Evolutionary conservation across 1,140 invertebrate genomes (phyloP).

Genomic region (Microplitis demolitor): DNA sequence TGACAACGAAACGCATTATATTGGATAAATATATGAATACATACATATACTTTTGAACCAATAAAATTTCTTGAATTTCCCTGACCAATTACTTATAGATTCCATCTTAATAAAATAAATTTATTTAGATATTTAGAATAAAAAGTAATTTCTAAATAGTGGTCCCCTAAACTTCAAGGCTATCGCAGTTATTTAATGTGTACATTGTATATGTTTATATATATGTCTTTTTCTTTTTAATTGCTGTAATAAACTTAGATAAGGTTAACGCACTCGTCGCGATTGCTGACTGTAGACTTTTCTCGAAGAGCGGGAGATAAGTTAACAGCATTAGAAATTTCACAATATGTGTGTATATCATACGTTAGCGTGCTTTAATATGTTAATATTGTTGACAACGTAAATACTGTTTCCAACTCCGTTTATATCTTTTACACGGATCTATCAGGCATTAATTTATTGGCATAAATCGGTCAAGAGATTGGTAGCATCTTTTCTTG

Average conservation of each 20-base stretch:
- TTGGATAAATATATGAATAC: too few relatives aligned
- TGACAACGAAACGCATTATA: too few relatives aligned
- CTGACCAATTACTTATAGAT: too few relatives aligned
- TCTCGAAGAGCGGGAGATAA: slow-evolving; percentile 8
- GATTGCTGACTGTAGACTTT: not conserved
- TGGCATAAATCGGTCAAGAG: not conserved
- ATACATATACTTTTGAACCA: too few relatives aligned
- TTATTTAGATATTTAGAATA: too few relatives aligned
- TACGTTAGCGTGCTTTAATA: slow-evolving; percentile 3
- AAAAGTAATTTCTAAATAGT: too few relatives aligned
- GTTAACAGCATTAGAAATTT: slow-evolving; percentile 11
- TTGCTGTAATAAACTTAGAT: not conserved
- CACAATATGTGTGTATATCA: not conserved
- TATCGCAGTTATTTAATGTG: not conserved
- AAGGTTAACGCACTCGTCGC: not conserved
- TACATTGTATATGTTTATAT: not conserved
- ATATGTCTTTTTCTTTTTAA: too few relatives aligned
- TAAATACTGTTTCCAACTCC: not conserved
- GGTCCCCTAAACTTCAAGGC: not conserved
- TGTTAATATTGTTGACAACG: slow-evolving; percentile 12
- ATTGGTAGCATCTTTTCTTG: too few relatives aligned
- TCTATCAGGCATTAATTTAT: not conserved
- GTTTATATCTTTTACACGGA: not conserved
- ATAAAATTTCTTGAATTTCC: too few relatives aligned
- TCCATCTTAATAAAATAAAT: too few relatives aligned